A percentile compares a stretch with the other conserved stretches of the same genome.
phyloP scores from a whole-genome alignment of 2,797 vertebrate genomes.

The Xenopus petersii region DNA sequence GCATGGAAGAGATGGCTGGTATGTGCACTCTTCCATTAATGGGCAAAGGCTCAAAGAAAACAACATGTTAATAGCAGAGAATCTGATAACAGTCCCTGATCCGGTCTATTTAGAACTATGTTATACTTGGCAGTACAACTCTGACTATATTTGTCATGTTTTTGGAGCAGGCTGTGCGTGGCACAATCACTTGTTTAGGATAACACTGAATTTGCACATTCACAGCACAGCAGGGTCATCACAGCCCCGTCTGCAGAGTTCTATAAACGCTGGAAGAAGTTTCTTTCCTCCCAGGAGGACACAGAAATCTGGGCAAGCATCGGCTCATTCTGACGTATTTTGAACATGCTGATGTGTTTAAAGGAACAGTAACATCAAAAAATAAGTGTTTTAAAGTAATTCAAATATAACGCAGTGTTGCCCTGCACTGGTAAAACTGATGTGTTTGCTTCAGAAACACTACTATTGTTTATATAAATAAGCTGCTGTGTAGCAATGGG shows the following conservation, averaged over 20 bases:
- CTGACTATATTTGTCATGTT: conserved; percentile 10
- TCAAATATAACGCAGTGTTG: no score
- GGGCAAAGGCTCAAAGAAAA: not conserved
- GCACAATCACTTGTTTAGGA: conserved; percentile 2
- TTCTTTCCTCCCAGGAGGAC: no score
- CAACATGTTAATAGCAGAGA: not conserved
- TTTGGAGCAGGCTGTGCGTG: not conserved
- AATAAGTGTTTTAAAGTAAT: no score
- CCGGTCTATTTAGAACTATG: not conserved
- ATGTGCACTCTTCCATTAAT: not conserved
- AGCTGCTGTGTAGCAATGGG: no score
- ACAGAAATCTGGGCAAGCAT: no score
- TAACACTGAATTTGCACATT: conserved; percentile 19
- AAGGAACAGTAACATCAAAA: no score
- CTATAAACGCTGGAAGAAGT: not conserved
- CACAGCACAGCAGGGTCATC: conserved; percentile 3
- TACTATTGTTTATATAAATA: no score
- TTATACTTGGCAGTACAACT: conserved; percentile 7
- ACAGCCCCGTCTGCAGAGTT: not conserved
- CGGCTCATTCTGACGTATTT: no score
- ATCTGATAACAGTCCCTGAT: not conserved
- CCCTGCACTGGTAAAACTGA: no score
- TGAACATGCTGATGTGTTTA: no score
- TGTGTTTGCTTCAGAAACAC: no score
- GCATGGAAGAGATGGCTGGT: not conserved